These are phyloP conservation scores for Chironomus riparius DNA, from an alignment of 2,888 invertebrate genomes.

Conservation along the genomic window DNA sequence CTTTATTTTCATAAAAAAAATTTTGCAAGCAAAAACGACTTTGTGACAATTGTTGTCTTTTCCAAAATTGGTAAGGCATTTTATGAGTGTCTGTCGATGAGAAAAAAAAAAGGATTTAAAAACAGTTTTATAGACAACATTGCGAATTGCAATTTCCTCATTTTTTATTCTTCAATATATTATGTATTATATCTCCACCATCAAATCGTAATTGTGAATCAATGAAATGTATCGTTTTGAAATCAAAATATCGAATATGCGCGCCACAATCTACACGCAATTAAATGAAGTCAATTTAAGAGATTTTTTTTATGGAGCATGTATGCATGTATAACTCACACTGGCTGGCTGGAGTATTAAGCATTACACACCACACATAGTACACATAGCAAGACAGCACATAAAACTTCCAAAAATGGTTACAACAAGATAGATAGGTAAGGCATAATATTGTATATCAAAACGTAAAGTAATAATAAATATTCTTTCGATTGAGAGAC, in stretches of 20 bases:
- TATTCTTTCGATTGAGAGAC: neutral
- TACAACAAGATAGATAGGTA: slow-evolving; percentile 13
- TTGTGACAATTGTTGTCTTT: neutral
- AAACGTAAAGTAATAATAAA: neutral
- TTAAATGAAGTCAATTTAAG: neutral
- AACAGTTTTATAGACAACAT: neutral
- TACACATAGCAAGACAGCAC: neutral
- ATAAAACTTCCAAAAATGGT: slow-evolving; percentile 19
- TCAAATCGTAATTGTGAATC: neutral
- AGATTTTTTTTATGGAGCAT: neutral
- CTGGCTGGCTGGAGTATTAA: neutral
- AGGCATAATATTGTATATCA: slow-evolving; percentile 9
- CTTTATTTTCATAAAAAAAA: neutral
- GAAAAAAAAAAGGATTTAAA: neutral
- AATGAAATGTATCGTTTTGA: neutral
- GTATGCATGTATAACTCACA: no score
- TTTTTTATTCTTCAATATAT: neutral
- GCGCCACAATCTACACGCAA: neutral
- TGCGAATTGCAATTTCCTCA: neutral
- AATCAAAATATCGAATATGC: neutral
- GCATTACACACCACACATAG: neutral
- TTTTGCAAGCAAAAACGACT: neutral
- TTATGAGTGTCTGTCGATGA: neutral
- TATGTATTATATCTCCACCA: no score
- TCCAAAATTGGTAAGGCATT: neutral